phyloP scores from a whole-genome alignment of 2,888 invertebrate species.

The Spodoptera picta region DNA sequence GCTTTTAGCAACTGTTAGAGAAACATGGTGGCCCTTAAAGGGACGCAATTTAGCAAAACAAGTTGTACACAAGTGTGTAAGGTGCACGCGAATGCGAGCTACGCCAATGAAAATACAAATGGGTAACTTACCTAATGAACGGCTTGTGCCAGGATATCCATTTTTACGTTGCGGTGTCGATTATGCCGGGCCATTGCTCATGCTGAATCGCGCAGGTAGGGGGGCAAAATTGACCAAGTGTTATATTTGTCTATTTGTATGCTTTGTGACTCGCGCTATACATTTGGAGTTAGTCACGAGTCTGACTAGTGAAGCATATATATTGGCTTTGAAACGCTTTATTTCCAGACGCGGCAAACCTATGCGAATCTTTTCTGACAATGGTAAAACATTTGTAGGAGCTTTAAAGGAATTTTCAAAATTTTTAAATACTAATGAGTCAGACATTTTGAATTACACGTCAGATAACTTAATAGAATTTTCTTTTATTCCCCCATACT shows the following conservation, averaged over 20 bases:
- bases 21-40: no score
- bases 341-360: constrained; percentile 23
- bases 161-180: no score
- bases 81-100: no score
- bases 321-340: constrained; percentile 19
- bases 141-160: no score
- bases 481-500: constrained; percentile 14
- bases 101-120: no score
- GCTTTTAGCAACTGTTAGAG: no score
- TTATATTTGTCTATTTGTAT: constrained; percentile 1
- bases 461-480: constrained; percentile 10
- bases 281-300: neutral
- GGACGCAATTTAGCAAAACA: no score
- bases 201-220: constrained; percentile 7
- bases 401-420: constrained; percentile 10
- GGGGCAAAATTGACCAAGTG: constrained; percentile 1
- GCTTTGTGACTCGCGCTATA: neutral
- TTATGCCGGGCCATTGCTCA: constrained; percentile 10
- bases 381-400: constrained; percentile 17
- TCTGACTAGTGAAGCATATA: constrained; percentile 1
- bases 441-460: constrained; percentile 3
- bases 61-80: no score
- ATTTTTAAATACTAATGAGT: neutral
- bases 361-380: constrained; percentile 18
- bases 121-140: no score